Percentiles rank a stretch among this genome's conserved stretches.
Evolutionary conservation across 2,113 vertebrate genomes (phyloP).

Genomic region (Pandion haliaetus): DNA sequence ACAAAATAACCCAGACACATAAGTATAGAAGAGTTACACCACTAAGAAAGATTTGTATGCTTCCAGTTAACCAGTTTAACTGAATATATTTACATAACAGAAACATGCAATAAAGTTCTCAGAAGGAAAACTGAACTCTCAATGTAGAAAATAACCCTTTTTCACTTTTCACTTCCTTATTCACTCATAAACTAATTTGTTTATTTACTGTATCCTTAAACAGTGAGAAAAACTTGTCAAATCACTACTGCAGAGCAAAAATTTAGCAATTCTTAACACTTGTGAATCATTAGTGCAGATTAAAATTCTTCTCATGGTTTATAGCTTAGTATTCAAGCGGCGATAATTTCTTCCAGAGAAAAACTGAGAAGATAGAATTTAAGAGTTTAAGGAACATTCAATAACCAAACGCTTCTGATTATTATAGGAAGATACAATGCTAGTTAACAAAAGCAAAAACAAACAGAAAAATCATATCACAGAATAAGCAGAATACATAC

Average conservation of each 20-base stretch:
- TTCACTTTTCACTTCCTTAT: neutral
- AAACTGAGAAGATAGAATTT: neutral
- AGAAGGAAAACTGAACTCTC: neutral
- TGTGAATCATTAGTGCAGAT: neutral
- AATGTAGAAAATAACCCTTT: neutral
- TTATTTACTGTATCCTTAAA: neutral
- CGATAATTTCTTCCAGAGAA: neutral
- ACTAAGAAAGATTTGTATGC: neutral
- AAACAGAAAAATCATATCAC: neutral
- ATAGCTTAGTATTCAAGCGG: neutral
- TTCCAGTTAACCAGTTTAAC: neutral
- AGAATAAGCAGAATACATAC: constrained; percentile 26
- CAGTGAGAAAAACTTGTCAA: neutral
- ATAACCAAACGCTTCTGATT: neutral
- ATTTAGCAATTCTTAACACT: neutral
- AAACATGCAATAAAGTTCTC: neutral
- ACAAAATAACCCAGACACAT: neutral
- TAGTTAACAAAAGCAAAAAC: neutral
- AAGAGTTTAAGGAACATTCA: neutral
- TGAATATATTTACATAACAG: neutral
- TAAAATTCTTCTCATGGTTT: constrained; percentile 26
- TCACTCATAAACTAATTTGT: neutral
- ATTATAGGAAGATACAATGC: neutral
- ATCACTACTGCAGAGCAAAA: neutral
- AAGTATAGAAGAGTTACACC: neutral